These are phyloP conservation scores for Sarcophaga variegata DNA, from an alignment of 2,888 invertebrate genomes.

Conservation along the genomic window DNA sequence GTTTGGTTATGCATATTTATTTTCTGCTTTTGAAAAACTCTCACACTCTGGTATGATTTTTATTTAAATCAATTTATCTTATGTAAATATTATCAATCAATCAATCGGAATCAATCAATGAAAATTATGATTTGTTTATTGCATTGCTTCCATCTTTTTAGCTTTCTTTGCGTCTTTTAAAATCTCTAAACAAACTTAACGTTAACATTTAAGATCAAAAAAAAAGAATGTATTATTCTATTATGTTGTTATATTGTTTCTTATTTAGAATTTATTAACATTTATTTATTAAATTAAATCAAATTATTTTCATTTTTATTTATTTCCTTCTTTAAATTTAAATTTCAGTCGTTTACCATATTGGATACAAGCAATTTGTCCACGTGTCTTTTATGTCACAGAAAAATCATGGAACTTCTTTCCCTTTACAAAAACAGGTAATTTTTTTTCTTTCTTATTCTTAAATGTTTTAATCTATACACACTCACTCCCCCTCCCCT, in stretches of 20 bases:
- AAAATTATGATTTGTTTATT: slow-evolving; percentile 6
- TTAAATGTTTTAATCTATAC: neutral
- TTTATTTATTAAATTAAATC: neutral
- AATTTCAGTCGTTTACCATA: slow-evolving; percentile 90
- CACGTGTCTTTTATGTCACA: slow-evolving; percentile 94
- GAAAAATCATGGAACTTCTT: slow-evolving; percentile 98
- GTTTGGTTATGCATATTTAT: too few species aligned
- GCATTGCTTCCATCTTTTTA: too few species aligned
- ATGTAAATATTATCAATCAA: neutral
- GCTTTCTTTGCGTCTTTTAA: neutral
- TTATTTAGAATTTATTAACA: neutral
- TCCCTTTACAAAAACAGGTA: slow-evolving; percentile 93
- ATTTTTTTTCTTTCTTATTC: slow-evolving; percentile 71
- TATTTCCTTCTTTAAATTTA: slow-evolving; percentile 76
- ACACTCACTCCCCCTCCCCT: neutral
- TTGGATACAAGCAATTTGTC: slow-evolving; percentile 94
- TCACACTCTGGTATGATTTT: neutral
- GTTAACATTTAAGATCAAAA: neutral
- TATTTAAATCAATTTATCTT: neutral
- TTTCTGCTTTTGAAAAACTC: neutral
- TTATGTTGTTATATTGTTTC: too few species aligned
- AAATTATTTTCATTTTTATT: slow-evolving; percentile 6
- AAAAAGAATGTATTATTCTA: too few species aligned
- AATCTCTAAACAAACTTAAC: neutral
- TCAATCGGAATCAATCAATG: neutral